These are phyloP conservation scores for Orchesellides sinensis DNA, from an alignment of 2,888 invertebrate genomes.

Conservation along the genomic window DNA sequence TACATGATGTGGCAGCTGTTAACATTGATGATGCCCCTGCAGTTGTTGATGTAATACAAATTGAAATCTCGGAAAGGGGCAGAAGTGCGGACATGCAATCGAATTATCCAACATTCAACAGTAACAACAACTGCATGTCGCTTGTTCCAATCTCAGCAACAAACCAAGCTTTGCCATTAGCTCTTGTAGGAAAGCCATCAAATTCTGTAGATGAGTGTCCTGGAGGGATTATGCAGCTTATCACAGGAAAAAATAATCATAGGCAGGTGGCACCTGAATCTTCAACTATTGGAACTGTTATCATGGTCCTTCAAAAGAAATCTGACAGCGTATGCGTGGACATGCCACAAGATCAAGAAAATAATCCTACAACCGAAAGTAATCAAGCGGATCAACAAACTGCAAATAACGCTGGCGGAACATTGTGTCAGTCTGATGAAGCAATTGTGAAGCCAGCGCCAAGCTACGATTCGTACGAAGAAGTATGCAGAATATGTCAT, in stretches of 20 bases:
- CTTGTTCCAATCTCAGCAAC: conserved; percentile 11
- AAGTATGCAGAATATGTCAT: conserved; percentile 73
- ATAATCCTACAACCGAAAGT: conserved; percentile 1
- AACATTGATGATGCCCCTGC: neutral
- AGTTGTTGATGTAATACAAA: neutral
- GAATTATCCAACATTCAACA: neutral
- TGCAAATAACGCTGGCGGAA: neutral
- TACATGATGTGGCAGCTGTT: neutral
- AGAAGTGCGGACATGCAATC: neutral
- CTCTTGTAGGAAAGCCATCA: conserved; percentile 33
- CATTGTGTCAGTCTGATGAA: neutral
- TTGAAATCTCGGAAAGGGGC: neutral
- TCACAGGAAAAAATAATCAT: conserved; percentile 33
- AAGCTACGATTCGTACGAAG: conserved; percentile 66
- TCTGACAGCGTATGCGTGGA: conserved; percentile 43
- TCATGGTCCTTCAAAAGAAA: conserved; percentile 49
- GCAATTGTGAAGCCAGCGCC: conserved; percentile 17
- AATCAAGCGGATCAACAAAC: neutral
- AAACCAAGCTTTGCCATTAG: conserved; percentile 31
- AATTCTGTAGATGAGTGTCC: conserved; percentile 14
- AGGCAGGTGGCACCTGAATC: conserved; percentile 35
- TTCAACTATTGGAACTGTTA: conserved; percentile 40
- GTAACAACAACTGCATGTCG: conserved; percentile 37
- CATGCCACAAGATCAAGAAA: conserved; percentile 10
- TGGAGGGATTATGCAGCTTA: conserved; percentile 24